A percentile compares a stretch with the other conserved stretches of the same genome.
Conservation (phyloP, 1,140 invertebrate genomes). For the Asbolus verrucosus region DNA sequence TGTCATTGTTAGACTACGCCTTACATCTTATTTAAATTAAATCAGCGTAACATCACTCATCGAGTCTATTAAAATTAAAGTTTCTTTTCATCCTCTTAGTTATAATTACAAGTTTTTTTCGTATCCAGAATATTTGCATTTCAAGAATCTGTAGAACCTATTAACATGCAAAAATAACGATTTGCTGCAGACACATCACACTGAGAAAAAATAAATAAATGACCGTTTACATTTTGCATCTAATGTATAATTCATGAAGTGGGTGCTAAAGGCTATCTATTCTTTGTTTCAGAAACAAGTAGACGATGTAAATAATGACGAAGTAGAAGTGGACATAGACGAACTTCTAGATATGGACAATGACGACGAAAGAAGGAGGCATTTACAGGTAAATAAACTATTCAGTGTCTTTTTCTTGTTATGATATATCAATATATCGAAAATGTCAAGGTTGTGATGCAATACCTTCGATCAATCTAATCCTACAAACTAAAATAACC, state of each 20-base stretch:
- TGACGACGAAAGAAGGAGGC: slow-evolving; percentile 83
- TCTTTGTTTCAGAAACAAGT: slow-evolving; percentile 67
- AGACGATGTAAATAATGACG: slow-evolving; percentile 71
- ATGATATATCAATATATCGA: slow-evolving; percentile 3
- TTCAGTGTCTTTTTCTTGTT: neutral
- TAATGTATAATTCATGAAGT: slow-evolving; percentile 28
- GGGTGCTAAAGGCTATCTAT: slow-evolving; percentile 13
- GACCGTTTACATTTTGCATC: neutral
- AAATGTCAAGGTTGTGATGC: slow-evolving; percentile 27
- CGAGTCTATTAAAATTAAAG: too few relatives aligned
- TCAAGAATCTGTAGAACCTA: too few relatives aligned
- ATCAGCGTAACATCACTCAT: too few relatives aligned
- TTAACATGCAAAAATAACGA: too few relatives aligned
- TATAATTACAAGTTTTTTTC: too few relatives aligned
- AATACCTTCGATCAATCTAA: slow-evolving; percentile 7
- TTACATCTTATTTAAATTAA: too few relatives aligned
- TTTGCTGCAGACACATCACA: neutral
- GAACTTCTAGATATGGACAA: slow-evolving; percentile 93
- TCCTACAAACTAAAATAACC: too few relatives aligned
- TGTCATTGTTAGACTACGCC: too few relatives aligned
- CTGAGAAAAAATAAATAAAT: too few relatives aligned
- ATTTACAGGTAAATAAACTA: slow-evolving; percentile 77
- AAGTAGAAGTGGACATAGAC: slow-evolving; percentile 94
- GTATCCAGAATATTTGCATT: too few relatives aligned
- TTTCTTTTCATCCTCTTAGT: too few relatives aligned